Conservation (phyloP, 2,888 invertebrate genomes). For the Ernsta delagoae region DNA sequence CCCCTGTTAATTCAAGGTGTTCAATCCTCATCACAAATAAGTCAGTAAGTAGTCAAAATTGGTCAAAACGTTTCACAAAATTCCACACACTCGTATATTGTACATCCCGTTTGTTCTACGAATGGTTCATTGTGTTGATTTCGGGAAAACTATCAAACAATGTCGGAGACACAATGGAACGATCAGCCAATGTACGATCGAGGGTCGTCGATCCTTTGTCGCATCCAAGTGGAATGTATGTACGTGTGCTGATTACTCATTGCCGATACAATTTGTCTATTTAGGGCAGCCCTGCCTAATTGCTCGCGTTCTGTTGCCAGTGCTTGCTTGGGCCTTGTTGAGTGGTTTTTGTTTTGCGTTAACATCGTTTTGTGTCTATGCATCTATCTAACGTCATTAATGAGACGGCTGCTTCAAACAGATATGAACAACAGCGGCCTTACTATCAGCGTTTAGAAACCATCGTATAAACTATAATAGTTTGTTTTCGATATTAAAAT, state of each 20-base stretch:
- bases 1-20: too few relatives aligned
- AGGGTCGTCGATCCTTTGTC: not conserved
- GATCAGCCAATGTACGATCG: not conserved
- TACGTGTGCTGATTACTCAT: not conserved
- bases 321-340: not conserved
- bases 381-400: too few relatives aligned
- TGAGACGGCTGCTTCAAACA: too few relatives aligned
- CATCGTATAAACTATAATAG: too few relatives aligned
- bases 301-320: not conserved
- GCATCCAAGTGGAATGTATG: not conserved
- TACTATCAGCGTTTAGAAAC: too few relatives aligned
- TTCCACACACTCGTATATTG: too few relatives aligned
- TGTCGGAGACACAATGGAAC: not conserved
- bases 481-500: too few relatives aligned
- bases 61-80: too few relatives aligned
- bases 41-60: too few relatives aligned
- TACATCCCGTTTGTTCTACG: not conserved
- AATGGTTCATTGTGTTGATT: not conserved
- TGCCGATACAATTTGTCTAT: not conserved
- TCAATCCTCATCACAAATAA: too few relatives aligned
- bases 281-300: not conserved
- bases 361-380: too few relatives aligned
- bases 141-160: slow-evolving; percentile 1
- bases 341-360: not conserved
- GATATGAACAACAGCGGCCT: too few relatives aligned